Evolutionary conservation across 2,888 invertebrate species (phyloP), one percentile per base, ranked within the genome.

Genomic region (Gerris lacustris): DNA sequence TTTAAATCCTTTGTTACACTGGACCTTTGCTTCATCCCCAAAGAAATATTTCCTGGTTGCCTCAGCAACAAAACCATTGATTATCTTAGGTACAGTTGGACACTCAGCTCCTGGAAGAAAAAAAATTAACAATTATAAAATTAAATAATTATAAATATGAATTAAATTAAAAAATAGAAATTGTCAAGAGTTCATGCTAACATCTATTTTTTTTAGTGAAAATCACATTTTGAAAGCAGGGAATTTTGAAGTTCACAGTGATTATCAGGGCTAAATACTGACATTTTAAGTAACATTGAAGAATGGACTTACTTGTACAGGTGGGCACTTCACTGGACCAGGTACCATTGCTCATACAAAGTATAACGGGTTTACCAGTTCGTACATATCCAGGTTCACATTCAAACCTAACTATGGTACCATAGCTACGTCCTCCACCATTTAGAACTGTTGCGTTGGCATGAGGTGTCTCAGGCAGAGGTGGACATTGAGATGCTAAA

Each of bases 301-400:
- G 31, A 31, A 31, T 31, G 5, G 17, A 80, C 84, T 83, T 84
- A 82, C 93, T 86, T 55, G 91, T 86, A 80, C 95, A 95, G 6
- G 88, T 87, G 1, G 95, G 95, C 6, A 94, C 92, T 76, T 91
- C 88, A 72, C 92, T 93, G 72, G 94, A 94, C 95, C 95, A 96
- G 9, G 94, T 94, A 69, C 95, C 95, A 78, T 95, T 94, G 78
- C 94, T 94, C 93, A 94, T 94, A 80, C 95, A 96, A 62, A 94
- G 86, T 64, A 95, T 86, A 5, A 94, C 94, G 17, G 95, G 95
- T 78, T 91, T 90, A 45, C 95, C 95, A 75, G 86, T 88, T 75
- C 95, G 85, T 70, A 92, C 88, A 78, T 94, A 95, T 5, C 95
- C 95, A 6, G 94, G 88, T 78, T 94, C 94, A 78, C 95, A 96